These are phyloP conservation scores for Atlantisia rogersi DNA, from an alignment of 2,113 vertebrate genomes.

Conservation along the genomic window DNA sequence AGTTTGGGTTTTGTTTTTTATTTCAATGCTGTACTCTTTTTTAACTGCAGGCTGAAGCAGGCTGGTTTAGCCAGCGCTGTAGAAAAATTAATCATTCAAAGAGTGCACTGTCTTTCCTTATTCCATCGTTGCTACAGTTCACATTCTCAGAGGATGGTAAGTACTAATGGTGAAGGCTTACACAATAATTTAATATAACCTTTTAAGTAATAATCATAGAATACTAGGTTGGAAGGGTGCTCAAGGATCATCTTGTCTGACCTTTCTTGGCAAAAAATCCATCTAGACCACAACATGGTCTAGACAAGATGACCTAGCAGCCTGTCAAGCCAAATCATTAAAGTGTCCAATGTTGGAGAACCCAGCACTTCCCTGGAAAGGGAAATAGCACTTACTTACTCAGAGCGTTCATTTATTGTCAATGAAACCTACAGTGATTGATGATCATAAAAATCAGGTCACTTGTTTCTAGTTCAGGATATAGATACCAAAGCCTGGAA, in stretches of 20 bases:
- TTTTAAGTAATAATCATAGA: not conserved
- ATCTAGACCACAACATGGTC: no score
- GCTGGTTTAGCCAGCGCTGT: constrained; percentile 97
- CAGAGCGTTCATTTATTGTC: not conserved
- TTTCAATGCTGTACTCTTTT: not conserved
- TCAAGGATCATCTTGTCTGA: no score
- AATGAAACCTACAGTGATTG: not conserved
- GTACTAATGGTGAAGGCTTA: constrained; percentile 8
- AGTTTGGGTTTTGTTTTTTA: not conserved
- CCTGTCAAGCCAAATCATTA: no score
- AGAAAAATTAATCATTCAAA: constrained; percentile 98
- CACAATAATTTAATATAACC: not conserved
- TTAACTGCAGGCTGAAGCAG: constrained; percentile 88
- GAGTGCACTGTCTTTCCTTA: constrained; percentile 90
- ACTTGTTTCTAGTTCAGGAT: no score
- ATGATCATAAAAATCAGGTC: not conserved
- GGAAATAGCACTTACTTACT: not conserved
- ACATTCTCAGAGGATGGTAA: constrained; percentile 97
- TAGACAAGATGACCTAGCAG: no score
- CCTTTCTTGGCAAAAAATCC: no score
- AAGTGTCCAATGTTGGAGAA: no score
- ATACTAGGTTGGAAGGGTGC: no score
- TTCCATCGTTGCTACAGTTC: constrained; percentile 94
- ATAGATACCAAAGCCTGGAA: no score
- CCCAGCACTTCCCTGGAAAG: no score